Evolutionary conservation across 2,797 vertebrate genomes (phyloP).

Genomic region (Lepus townsendii): DNA sequence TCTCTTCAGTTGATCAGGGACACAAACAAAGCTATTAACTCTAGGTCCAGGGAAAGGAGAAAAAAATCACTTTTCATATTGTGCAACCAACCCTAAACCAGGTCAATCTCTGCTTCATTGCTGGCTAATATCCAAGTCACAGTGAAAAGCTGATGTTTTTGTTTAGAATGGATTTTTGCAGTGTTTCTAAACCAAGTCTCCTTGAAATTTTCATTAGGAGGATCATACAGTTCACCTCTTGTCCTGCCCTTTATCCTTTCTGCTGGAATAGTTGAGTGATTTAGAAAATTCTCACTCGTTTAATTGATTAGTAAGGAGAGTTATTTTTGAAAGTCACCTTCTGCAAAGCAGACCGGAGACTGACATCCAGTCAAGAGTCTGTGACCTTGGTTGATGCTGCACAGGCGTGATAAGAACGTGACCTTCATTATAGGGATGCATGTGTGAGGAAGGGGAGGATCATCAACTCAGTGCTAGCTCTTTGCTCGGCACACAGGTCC

Average conservation of each 20-base stretch:
- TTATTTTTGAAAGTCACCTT: conserved; percentile 83
- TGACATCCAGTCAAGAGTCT: conserved; percentile 55
- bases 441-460: not conserved
- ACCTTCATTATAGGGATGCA: conserved; percentile 29
- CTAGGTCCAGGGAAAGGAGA: conserved; percentile 66
- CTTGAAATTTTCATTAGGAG: conserved; percentile 85
- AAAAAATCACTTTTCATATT: conserved; percentile 83
- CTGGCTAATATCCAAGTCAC: conserved; percentile 82
- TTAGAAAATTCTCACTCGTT: conserved; percentile 81
- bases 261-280: conserved; percentile 79
- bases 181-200: conserved; percentile 81
- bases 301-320: conserved; percentile 81
- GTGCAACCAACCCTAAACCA: conserved; percentile 82
- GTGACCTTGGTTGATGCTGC: conserved; percentile 59
- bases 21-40: conserved; percentile 83
- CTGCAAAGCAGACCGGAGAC: conserved; percentile 41
- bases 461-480: not conserved
- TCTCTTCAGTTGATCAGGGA: conserved; percentile 76
- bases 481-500: not conserved
- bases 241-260: conserved; percentile 79
- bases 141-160: conserved; percentile 82
- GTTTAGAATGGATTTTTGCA: conserved; percentile 82
- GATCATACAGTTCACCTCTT: conserved; percentile 77
- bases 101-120: conserved; percentile 82
- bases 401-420: not conserved